Base-by-base conservation (phyloP, 1,140 invertebrate genomes). In the Asbolus verrucosus region DNA sequence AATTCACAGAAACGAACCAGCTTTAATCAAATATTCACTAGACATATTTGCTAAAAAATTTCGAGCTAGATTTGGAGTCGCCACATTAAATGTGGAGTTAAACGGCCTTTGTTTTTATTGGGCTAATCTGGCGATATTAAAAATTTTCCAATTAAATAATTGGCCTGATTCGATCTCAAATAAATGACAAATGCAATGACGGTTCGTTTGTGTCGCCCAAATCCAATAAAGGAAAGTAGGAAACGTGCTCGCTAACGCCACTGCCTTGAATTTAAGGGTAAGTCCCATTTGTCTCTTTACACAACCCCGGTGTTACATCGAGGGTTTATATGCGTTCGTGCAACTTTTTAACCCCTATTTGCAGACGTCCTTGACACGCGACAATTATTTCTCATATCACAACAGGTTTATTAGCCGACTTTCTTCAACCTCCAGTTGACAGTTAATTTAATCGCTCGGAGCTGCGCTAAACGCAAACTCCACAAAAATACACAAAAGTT, bases 161-260 rank as follows among this genome's bases (percentile, higher is more conserved):
- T n/a, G 11, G 6, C 33, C n/a, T 36, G 5, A 36, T 36, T 54
- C 21, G 46, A 54, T 54, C 27, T 11, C 21, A 27, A 54, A 14
- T 13, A 13, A 43, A 14, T 54, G 46, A 54, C 46, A 54, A 54
- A 54, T 27, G 46, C 14, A 54, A 54, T 27, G 21, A 11, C 46
- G 46, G 19, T 27, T 54, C 46, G 46, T 54, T 54, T 54, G 46
- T 54, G 46, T 54, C 46, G 21, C 24, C 46, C 21, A 24, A 54
- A 54, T 27, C 46, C 46, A 54, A 54, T 54, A 54, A 54, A 54
- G 18, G 41, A 8, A 16, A 46, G 33, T 38, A 5, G 27, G 21
- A 27, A 54, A 54, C 46, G 43, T 50, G 43, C n/a, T 50, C 43
- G 16, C n/a, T n/a, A n/a, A n/a, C n/a, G n/a, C 16, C 18, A 6